Evolutionary conservation across 1,140 invertebrate genomes (phyloP).

Genomic region (Drosophila virilis): DNA sequence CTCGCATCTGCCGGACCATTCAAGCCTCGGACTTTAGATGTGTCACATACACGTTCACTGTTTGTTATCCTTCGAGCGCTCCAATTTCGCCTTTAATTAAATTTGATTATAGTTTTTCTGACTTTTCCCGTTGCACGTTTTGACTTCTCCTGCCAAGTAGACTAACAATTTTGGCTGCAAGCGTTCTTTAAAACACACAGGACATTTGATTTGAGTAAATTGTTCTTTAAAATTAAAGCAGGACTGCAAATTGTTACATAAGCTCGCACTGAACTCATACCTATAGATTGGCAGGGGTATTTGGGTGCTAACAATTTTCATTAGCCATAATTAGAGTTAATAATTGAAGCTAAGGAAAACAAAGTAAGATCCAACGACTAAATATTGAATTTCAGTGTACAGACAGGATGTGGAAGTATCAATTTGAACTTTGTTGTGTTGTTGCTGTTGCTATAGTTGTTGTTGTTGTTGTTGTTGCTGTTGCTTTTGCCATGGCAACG

Average conservation of each 20-base stretch:
- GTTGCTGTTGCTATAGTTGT: slow-evolving; percentile 50
- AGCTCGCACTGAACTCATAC: too few species aligned
- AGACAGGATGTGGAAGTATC: background rate
- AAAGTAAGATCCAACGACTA: slow-evolving; percentile 3
- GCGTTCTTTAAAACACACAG: background rate
- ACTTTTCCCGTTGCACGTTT: slow-evolving; percentile 43
- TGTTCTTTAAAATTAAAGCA: slow-evolving; percentile 8
- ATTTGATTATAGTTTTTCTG: slow-evolving; percentile 79
- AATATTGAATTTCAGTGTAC: background rate
- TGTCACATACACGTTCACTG: slow-evolving; percentile 57
- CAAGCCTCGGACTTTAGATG: slow-evolving; percentile 45
- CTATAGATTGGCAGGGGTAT: too few species aligned
- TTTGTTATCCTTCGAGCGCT: slow-evolving; percentile 58
- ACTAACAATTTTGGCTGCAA: slow-evolving; percentile 27
- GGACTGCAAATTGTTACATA: too few species aligned
- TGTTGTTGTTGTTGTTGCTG: slow-evolving; percentile 39
- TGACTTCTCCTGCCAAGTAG: slow-evolving; percentile 11
- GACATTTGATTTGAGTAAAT: slow-evolving; percentile 25
- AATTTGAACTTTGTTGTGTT: slow-evolving; percentile 41
- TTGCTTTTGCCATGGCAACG: slow-evolving; percentile 58
- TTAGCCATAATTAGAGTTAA: slow-evolving; percentile 25
- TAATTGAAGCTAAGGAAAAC: slow-evolving; percentile 6
- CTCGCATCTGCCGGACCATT: slow-evolving; percentile 26
- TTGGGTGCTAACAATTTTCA: background rate
- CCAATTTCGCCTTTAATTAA: slow-evolving; percentile 81